Base-by-base conservation (phyloP, 1,140 invertebrate genomes). In the Zaprionus lachaisei region DNA sequence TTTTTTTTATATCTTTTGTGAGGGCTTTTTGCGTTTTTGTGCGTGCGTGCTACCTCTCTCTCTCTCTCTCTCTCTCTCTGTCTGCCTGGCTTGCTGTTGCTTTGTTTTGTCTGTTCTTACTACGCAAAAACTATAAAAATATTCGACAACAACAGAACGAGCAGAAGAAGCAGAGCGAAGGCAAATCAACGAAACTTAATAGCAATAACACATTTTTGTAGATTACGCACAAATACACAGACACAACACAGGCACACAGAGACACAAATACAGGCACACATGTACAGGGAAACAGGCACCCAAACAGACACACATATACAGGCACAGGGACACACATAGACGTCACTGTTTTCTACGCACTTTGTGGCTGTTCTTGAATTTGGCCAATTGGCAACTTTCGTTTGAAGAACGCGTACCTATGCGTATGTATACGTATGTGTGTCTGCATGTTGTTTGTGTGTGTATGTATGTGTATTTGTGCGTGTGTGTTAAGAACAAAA, bases 71-170 rank as follows among this genome's bases (percentile, higher is more conserved):
- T 41, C 11, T 22, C 24, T 31, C 51, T 22, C 7, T 14, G 9
- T 20, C 17, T 22, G 2, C 0, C 20, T 72, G 41, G 31, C 49
- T 63, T 15, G 22, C 22, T 67, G 64, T 37, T 71, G 55, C 26
- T 41, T 41, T 61, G 66, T 54, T 54, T 51, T 66, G 31, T 38
- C 17, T 22, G 55, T 56, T 28, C 44, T 41, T 41, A 80, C 82
- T 75, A 81, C 79, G 75, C 77, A 86, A 83, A 87, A 85, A 78
- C 83, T 79, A 86, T 82, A 63, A 83, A 77, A 86, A 72, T 60
- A 72, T 55, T 22, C 51, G 72, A 22, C 78, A 49, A 54, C 70
- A 66, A 55, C 26, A 61, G 20, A 57, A 24, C 58, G 63, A 56
- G 34, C 51, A 17, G 66, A 66, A 61, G 17, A 57, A 49, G 56